Conservation (phyloP, 2,888 invertebrate species). For the Teleogryllus oceanicus region DNA sequence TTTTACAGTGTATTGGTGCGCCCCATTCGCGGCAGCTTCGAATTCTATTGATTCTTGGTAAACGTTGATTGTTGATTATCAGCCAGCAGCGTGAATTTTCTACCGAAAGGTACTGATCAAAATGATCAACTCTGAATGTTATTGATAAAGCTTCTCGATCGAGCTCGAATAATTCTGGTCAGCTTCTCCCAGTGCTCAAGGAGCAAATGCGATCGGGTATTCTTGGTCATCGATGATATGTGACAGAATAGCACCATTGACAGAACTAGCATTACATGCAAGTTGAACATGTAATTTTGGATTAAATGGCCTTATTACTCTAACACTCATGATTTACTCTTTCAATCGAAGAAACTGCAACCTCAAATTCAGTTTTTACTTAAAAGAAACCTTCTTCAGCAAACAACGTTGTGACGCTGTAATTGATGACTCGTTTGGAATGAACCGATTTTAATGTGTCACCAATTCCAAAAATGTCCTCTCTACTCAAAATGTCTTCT, state of each 20-base stretch:
- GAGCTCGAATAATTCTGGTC: neutral
- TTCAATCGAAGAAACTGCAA: conserved; percentile 35
- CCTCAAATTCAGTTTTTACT: conserved; percentile 28
- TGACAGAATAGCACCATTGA: conserved; percentile 37
- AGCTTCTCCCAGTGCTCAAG: neutral
- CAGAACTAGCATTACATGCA: conserved; percentile 32
- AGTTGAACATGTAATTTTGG: conserved; percentile 32
- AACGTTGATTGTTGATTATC: too few species aligned
- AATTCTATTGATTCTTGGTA: too few species aligned
- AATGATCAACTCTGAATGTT: too few species aligned
- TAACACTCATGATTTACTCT: conserved; percentile 33
- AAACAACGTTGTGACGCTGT: neutral
- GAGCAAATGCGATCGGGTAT: conserved; percentile 18
- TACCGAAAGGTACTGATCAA: too few species aligned
- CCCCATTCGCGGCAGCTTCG: too few species aligned
- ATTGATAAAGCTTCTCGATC: too few species aligned
- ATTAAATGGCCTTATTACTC: conserved; percentile 33
- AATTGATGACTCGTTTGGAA: conserved; percentile 30
- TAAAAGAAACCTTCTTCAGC: neutral
- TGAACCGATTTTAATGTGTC: conserved; percentile 36
- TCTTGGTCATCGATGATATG: conserved; percentile 31
- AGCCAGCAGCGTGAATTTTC: too few species aligned
- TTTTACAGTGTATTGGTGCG: too few species aligned
- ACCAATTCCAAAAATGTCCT: conserved; percentile 41
- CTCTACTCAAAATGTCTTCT: too few species aligned